Evolutionary conservation across 2,113 vertebrate genomes (phyloP).

Genomic region (Hiodon alosoides): DNA sequence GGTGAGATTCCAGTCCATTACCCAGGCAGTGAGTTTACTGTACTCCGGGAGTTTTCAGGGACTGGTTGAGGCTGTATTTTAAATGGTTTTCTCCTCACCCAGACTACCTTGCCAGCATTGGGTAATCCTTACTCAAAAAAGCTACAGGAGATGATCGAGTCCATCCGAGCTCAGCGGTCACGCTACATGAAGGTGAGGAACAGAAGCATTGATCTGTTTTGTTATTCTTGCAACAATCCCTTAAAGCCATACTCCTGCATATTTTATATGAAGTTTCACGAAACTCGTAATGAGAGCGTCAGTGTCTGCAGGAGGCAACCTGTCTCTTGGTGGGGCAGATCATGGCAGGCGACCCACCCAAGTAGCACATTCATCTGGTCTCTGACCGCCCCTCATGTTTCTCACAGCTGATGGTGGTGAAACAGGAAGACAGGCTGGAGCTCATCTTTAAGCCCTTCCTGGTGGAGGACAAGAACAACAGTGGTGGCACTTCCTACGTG

Average conservation of each 20-base stretch:
- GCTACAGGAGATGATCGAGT: slow-evolving; percentile 76
- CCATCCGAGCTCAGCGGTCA: slow-evolving; percentile 81
- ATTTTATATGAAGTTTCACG: no score
- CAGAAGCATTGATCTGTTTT: no score
- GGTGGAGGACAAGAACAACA: slow-evolving; percentile 91
- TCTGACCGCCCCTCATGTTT: neutral
- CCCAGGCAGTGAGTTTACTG: no score
- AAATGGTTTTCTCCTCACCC: neutral
- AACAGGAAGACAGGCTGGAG: slow-evolving; percentile 94
- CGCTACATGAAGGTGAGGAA: slow-evolving; percentile 92
- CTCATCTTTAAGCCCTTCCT: slow-evolving; percentile 92
- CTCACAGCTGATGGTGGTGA: slow-evolving; percentile 87
- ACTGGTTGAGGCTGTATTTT: neutral
- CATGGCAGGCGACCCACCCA: no score
- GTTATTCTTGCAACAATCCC: no score
- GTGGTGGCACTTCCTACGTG: slow-evolving; percentile 91
- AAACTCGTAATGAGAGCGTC: no score
- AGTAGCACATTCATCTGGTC: no score
- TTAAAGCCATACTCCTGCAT: no score
- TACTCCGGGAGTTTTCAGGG: neutral
- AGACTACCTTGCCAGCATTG: slow-evolving; percentile 82
- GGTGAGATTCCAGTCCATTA: slow-evolving; percentile 58
- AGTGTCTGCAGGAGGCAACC: no score
- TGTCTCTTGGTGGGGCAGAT: no score
- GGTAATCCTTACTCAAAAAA: slow-evolving; percentile 92